phyloP scores from a whole-genome alignment of 2,113 vertebrate genomes.

The Pelodiscus sinensis region DNA sequence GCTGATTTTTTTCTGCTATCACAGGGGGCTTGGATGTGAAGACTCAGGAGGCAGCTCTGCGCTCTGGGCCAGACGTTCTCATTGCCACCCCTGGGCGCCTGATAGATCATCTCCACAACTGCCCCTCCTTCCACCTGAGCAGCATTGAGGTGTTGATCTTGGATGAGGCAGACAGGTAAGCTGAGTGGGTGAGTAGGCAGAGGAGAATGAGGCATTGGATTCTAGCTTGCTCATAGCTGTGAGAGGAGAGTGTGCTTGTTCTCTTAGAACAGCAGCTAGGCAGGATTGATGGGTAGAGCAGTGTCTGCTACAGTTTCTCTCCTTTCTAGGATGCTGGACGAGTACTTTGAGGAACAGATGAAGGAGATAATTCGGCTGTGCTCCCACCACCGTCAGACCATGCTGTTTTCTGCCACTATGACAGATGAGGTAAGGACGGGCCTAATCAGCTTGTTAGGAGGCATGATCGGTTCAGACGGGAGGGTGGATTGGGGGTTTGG shows the following conservation, averaged over 20 bases:
- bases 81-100: conserved; percentile 95
- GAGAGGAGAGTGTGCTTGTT: not conserved
- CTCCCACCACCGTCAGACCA: conserved; percentile 93
- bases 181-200: not conserved
- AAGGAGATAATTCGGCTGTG: conserved; percentile 96
- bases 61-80: conserved; percentile 92
- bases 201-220: not conserved
- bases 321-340: conserved; percentile 91
- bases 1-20: not conserved
- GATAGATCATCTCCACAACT: conserved; percentile 98
- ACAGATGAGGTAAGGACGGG: conserved; percentile 87
- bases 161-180: conserved; percentile 95
- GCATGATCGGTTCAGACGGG: not conserved
- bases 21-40: conserved; percentile 95
- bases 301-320: not conserved
- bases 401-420: conserved; percentile 99
- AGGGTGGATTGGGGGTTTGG: not conserved
- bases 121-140: conserved; percentile 92
- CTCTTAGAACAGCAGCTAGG: not conserved
- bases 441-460: not conserved
- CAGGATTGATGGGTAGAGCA: not conserved
- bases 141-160: conserved; percentile 95
- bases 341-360: conserved; percentile 99
- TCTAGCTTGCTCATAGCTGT: not conserved
- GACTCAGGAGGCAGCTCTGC: conserved; percentile 92